Evolutionary conservation across 2,797 vertebrate genomes (phyloP), one percentile per base, ranked within the genome.

Genomic region (Margarornis squamiger): DNA sequence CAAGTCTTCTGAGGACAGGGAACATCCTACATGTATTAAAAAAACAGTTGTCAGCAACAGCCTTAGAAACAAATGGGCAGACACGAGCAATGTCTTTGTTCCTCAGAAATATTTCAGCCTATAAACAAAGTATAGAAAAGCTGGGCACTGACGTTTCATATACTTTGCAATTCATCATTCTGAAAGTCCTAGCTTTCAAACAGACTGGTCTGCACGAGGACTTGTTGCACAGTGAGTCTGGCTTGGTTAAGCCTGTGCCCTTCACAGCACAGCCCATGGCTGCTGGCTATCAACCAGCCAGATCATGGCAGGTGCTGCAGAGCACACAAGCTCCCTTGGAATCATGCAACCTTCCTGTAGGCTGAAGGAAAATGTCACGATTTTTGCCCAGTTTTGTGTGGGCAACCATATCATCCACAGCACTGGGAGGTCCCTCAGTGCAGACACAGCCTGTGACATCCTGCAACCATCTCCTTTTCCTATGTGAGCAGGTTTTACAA

Each of bases 351-450:
- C 52, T 79, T 79, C 38, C 13, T 27, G 2, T 8, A 34, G 36
- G 57, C 59, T 39, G 24, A 77, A 77, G 27, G 36, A 36, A 80
- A 26, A 43, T 0, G 3, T 27, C 24, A 36, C 0, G 0, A 36
- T 38, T 48, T 10, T 67, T 70, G 36, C 17, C 10, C 24, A 43
- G 2, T n/a, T 46, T 61, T 1, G 1, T 29, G 24, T 43, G n/a
- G 48, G 17, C 13, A 79, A 3, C 63, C 27, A 29, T 9, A 67
- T 2, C 24, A 48, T 21, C 19, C 66, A 57, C 0, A 1, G 43
- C 68, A 65, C 36, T 3, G 2, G 8, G 24, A 27, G 13, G 29
- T 86, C 18, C 36, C 49, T 74, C 45, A 13, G 43, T 34, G 43
- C 58, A 68, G 58, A 54, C 6, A 14, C 26, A 57, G 48, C 26